Evolutionary conservation across 2,797 vertebrate genomes (phyloP), one percentile per base, ranked within the genome.

Genomic region (Hyperoplus lanceolatus): DNA sequence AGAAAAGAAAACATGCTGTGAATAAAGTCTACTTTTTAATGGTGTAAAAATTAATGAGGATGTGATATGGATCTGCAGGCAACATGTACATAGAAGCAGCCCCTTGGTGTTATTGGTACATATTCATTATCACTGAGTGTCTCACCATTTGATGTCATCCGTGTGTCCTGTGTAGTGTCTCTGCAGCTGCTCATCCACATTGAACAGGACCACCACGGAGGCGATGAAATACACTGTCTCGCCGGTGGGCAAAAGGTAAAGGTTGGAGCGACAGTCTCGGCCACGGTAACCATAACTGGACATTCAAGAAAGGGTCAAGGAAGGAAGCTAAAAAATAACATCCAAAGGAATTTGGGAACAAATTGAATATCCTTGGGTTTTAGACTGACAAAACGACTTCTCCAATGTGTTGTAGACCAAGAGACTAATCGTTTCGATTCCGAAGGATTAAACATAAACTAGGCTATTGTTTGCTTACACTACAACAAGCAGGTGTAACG

Each of bases 191-290:
- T 99, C 98, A 58, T 99, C 98, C 55, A 97, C 98, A 0, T 98
- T 98, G 94, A 96, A 99, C 15, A 99, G 87, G 69, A 99, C 98
- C 9, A 99, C 98, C 64, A 99, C 98, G 0, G 98, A 99, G 0
- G 98, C 98, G 2, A 99, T 98, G 95, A 99, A 99, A 79, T 99
- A 99, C 2, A 99, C 97, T 0, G 97, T 99, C 94, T 99, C 98
- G 0, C 98, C 98, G 0, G 98, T 99, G 5, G 98, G 98, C 21
- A 99, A 93, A 90, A 99, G 79, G 88, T 99, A 98, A 57, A 99
- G 96, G 91, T 99, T 99, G 79, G 96, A 99, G 71, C 98, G 98
- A 54, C 98, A 99, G 94, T 99, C 98, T 12, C 98, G 96, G 2
- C 98, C 98, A 8, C 98, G 93, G 75, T 99, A 99, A 38, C 98